phyloP scores from a whole-genome alignment of 1,140 invertebrate genomes.

The Vollenhovia emeryi region DNA sequence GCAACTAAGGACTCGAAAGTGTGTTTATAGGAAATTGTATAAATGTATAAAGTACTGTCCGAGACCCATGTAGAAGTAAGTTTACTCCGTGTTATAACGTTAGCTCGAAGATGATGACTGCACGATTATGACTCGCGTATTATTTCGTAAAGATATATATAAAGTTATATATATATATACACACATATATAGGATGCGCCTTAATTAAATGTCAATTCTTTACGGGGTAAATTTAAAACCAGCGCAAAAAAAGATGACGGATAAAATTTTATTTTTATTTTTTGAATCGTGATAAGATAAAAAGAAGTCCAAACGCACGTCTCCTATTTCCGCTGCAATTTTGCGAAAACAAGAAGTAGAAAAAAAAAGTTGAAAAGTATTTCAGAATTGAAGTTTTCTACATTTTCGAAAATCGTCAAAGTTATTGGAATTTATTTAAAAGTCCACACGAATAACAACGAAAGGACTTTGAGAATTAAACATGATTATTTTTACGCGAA shows the following conservation, averaged over 20 bases:
- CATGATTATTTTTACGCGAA: too few species aligned
- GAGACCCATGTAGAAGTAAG: constrained; percentile 53
- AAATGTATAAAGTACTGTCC: constrained; percentile 67
- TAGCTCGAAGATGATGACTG: not conserved
- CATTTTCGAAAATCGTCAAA: not conserved
- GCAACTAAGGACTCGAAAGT: constrained; percentile 41
- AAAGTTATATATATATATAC: not conserved
- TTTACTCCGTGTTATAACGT: constrained; percentile 50
- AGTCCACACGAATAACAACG: too few species aligned
- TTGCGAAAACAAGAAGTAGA: not conserved
- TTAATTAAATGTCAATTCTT: constrained; percentile 6
- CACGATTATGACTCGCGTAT: constrained; percentile 18
- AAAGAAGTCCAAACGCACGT: not conserved
- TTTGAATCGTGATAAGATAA: not conserved
- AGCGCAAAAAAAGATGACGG: not conserved
- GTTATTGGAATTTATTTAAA: not conserved
- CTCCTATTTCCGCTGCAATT: not conserved
- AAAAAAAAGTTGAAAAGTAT: too few species aligned
- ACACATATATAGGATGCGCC: not conserved
- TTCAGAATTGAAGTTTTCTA: too few species aligned
- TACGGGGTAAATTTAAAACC: not conserved
- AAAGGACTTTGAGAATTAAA: too few species aligned
- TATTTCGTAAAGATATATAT: constrained; percentile 22
- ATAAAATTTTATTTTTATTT: not conserved
- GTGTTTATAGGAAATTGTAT: constrained; percentile 67